Evolutionary conservation across 2,797 vertebrate genomes (phyloP).

Genomic region (Danio kyathit): DNA sequence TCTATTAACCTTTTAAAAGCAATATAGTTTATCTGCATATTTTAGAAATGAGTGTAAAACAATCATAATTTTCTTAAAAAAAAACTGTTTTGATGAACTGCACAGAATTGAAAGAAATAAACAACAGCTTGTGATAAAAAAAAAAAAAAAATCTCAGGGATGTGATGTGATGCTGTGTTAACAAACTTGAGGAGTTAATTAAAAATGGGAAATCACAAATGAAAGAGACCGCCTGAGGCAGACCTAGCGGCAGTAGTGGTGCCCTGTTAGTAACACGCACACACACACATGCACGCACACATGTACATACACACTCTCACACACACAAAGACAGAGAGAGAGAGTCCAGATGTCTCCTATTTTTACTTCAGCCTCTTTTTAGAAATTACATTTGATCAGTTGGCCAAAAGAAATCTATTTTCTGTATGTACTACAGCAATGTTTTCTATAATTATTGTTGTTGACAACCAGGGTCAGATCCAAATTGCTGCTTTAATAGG

Average conservation of each 20-base stretch:
- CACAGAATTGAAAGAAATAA: conserved; percentile 11
- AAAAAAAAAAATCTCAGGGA: conserved; percentile 44
- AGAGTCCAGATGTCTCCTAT: conserved; percentile 29
- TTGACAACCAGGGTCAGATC: no score
- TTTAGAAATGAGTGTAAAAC: neutral
- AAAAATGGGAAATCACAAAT: conserved; percentile 44
- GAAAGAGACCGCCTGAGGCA: conserved; percentile 42
- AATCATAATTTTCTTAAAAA: neutral
- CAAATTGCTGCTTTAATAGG: no score
- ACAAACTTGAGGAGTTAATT: conserved; percentile 52
- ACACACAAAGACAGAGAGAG: neutral
- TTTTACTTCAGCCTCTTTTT: conserved; percentile 25
- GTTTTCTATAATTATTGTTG: no score
- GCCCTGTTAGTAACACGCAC: conserved; percentile 32
- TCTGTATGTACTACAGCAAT: no score
- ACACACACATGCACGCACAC: conserved; percentile 23
- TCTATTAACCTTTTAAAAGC: neutral
- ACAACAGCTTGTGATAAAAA: conserved; percentile 15
- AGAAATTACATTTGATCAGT: neutral
- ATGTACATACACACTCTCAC: neutral
- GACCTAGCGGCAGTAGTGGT: conserved; percentile 28
- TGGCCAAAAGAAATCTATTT: no score
- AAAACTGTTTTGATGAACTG: neutral
- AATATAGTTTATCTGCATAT: neutral
- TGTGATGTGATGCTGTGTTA: conserved; percentile 37